Percentiles rank a stretch among this genome's conserved stretches.
phyloP scores from a whole-genome alignment of 2,113 vertebrate species.

The Lynx canadensis region DNA sequence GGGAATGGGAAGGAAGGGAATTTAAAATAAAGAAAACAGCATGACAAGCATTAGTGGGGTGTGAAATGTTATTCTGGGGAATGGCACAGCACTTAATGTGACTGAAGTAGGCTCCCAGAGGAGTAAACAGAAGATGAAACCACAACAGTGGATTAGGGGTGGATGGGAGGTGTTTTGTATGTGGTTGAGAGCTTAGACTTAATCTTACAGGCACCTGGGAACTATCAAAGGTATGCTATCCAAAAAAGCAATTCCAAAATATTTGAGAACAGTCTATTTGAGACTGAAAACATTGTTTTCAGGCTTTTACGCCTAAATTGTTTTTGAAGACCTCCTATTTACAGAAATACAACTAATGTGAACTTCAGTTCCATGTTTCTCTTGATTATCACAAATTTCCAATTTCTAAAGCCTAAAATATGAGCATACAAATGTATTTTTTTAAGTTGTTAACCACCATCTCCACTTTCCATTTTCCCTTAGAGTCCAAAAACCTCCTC shows the following conservation, averaged over 20 bases:
- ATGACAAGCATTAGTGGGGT: too few species aligned
- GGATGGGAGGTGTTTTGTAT: not conserved
- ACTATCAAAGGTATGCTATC: not conserved
- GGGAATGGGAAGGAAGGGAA: not conserved
- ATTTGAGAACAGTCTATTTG: not conserved
- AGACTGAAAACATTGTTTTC: not conserved
- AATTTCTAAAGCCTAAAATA: not conserved
- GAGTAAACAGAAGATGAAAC: not conserved
- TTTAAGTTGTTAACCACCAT: not conserved
- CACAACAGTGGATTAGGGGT: too few species aligned
- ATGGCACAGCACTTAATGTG: not conserved
- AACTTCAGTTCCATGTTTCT: not conserved
- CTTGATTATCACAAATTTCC: not conserved
- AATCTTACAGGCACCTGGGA: not conserved
- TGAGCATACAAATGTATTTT: not conserved
- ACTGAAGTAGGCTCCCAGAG: not conserved
- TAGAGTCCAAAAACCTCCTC: not conserved
- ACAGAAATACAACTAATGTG: not conserved
- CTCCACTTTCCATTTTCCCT: not conserved
- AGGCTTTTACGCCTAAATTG: not conserved
- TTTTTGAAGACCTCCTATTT: not conserved
- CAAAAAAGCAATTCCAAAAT: not conserved
- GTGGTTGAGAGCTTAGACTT: not conserved
- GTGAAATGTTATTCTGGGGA: not conserved
- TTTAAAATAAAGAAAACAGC: not conserved